Conservation (phyloP, 2,888 invertebrate species). For the Galeopsomyia nigrocyanea region DNA sequence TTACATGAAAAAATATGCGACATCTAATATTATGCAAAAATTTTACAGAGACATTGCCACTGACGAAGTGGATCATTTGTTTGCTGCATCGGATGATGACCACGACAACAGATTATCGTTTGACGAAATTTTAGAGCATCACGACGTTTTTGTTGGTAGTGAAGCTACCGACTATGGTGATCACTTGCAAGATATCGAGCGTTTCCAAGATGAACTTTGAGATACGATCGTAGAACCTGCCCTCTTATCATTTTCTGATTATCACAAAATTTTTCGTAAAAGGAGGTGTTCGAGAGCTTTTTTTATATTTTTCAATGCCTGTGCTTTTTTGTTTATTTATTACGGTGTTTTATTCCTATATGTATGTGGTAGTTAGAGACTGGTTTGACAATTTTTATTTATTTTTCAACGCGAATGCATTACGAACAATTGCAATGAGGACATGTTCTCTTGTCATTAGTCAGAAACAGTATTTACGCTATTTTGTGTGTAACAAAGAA, state of each 20-base stretch:
- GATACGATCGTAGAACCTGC: conserved; percentile 66
- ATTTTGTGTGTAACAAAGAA: conserved; percentile 18
- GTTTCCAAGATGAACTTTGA: conserved; percentile 83
- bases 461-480: conserved; percentile 35
- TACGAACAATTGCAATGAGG: not conserved
- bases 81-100: conserved; percentile 88
- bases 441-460: conserved; percentile 24
- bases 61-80: conserved; percentile 92
- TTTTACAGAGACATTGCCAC: conserved; percentile 82
- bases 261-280: conserved; percentile 47
- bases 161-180: conserved; percentile 92
- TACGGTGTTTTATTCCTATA: conserved; percentile 50
- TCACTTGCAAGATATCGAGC: conserved; percentile 84
- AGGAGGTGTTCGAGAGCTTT: conserved; percentile 49
- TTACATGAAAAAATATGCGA: not conserved
- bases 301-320: conserved; percentile 52
- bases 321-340: conserved; percentile 52
- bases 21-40: conserved; percentile 12
- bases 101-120: conserved; percentile 84
- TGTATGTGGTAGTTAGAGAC: conserved; percentile 33
- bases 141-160: conserved; percentile 92
- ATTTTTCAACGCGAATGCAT: not conserved
- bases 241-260: conserved; percentile 45
- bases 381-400: conserved; percentile 16
- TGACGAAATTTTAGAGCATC: conserved; percentile 85